Percentiles rank a stretch among this genome's conserved stretches.
Evolutionary conservation across 2,797 vertebrate species (phyloP).

Genomic region (Jordanella pulchra): DNA sequence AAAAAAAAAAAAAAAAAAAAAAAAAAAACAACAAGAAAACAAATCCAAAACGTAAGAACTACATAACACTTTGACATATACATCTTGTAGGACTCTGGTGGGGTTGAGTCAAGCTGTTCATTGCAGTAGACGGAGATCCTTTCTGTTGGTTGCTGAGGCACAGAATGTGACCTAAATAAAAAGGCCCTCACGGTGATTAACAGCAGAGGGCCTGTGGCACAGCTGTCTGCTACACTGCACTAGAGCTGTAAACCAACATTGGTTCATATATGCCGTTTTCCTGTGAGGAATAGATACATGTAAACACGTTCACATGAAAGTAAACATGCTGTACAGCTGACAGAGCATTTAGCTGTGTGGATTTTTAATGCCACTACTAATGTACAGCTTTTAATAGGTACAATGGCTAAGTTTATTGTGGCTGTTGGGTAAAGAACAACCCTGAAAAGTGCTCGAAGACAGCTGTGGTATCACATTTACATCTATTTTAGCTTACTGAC

Average conservation of each 20-base stretch:
- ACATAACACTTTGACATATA: constrained; percentile 33
- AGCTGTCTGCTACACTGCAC: constrained; percentile 72
- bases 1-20: too few species aligned
- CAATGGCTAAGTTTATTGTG: constrained; percentile 24
- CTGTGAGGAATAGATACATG: constrained; percentile 45
- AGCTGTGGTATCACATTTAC: constrained; percentile 38
- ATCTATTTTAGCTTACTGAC: constrained; percentile 45
- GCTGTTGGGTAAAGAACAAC: constrained; percentile 38
- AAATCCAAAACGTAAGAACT: constrained; percentile 20
- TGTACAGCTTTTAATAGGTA: constrained; percentile 48
- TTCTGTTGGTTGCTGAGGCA: constrained; percentile 68
- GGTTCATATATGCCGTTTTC: constrained; percentile 66
- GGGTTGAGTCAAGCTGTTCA: constrained; percentile 65
- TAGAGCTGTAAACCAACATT: constrained; percentile 71
- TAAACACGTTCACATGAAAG: constrained; percentile 10
- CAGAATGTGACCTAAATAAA: constrained; percentile 77
- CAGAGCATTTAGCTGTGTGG: constrained; percentile 43
- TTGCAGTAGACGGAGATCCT: constrained; percentile 69
- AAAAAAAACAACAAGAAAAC: constrained; percentile 15
- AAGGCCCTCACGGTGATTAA: constrained; percentile 70
- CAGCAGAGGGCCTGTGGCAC: constrained; percentile 69
- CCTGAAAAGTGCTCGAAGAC: constrained; percentile 37
- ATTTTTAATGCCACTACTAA: constrained; percentile 43
- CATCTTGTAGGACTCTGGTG: constrained; percentile 54
- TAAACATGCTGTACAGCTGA: constrained; percentile 48